A percentile compares a stretch with the other conserved stretches of the same genome.
Conservation (phyloP, 2,888 invertebrate species). For the Ligdia adustata region DNA sequence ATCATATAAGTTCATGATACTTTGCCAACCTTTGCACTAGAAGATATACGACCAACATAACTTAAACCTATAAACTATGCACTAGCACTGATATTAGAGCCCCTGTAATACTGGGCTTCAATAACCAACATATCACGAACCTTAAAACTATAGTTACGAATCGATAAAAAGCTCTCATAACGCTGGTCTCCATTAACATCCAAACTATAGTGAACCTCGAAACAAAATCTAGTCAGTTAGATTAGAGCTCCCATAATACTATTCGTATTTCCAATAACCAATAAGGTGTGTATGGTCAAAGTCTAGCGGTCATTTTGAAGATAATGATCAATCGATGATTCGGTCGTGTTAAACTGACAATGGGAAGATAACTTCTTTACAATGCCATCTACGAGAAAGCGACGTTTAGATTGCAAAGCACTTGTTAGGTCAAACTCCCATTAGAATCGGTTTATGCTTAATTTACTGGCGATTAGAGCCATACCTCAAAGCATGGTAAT, state of each 20-base stretch:
- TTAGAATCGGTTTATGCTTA: no score
- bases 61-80: neutral
- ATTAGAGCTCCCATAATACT: neutral
- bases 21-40: slow-evolving; percentile 65
- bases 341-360: slow-evolving; percentile 79
- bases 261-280: slow-evolving; percentile 29
- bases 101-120: neutral
- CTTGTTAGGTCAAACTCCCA: no score
- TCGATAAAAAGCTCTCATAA: no score
- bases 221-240: no score
- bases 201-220: no score
- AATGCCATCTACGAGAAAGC: slow-evolving; percentile 77
- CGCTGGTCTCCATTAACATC: no score
- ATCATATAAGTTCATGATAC: slow-evolving; percentile 83
- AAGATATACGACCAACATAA: slow-evolving; percentile 38
- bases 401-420: slow-evolving; percentile 1
- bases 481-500: no score
- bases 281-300: slow-evolving; percentile 41
- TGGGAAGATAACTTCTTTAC: slow-evolving; percentile 71
- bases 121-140: no score
- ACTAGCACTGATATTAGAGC: neutral
- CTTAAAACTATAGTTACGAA: no score
- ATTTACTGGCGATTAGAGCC: no score
- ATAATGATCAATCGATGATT: slow-evolving; percentile 82
- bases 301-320: slow-evolving; percentile 71